Evolutionary conservation across 2,113 vertebrate species (phyloP).

Genomic region (Podarcis raffonei): DNA sequence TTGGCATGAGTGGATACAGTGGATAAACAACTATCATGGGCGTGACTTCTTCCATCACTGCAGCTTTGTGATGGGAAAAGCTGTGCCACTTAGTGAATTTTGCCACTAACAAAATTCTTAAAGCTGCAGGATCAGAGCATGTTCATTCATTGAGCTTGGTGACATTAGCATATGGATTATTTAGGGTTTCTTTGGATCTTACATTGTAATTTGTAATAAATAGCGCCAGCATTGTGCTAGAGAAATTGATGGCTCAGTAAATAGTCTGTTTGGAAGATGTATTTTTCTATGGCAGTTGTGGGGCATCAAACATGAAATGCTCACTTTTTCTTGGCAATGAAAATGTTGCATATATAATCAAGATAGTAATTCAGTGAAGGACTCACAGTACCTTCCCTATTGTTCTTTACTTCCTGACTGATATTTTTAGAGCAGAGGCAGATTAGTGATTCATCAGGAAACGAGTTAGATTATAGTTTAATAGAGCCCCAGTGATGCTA

Average conservation of each 20-base stretch:
- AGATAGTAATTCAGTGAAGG: neutral
- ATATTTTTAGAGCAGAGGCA: slow-evolving; percentile 37
- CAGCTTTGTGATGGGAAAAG: no score
- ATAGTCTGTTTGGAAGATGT: neutral
- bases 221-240: no score
- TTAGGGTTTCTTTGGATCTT: no score
- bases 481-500: slow-evolving; percentile 46
- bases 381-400: slow-evolving; percentile 22
- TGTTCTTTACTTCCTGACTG: slow-evolving; percentile 41
- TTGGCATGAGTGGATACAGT: no score
- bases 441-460: slow-evolving; percentile 40
- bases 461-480: slow-evolving; percentile 16
- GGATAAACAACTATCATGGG: no score
- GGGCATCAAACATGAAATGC: slow-evolving; percentile 39
- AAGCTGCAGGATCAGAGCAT: no score
- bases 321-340: slow-evolving; percentile 2
- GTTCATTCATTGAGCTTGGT: no score
- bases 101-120: no score
- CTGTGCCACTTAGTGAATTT: no score
- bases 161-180: no score
- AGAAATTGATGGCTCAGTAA: neutral
- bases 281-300: neutral
- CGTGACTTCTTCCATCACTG: no score
- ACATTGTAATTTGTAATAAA: no score
- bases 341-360: slow-evolving; percentile 17